These are phyloP conservation scores for Nesoenas mayeri DNA, from an alignment of 2,113 vertebrate genomes.

Conservation along the genomic window DNA sequence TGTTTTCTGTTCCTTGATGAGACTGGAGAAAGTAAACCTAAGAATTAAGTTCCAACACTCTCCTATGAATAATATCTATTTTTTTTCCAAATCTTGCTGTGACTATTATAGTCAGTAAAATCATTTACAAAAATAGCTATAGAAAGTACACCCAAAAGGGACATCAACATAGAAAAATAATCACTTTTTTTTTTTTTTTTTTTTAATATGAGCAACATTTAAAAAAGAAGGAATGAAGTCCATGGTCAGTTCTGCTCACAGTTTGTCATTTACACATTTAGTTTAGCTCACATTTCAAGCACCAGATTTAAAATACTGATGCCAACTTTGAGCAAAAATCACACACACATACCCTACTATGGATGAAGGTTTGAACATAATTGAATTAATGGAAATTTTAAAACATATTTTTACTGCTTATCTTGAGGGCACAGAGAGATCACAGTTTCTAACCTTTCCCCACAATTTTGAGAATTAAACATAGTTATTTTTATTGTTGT, in stretches of 20 bases:
- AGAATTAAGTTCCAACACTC: neutral
- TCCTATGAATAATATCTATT: neutral
- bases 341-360: rapidly evolving
- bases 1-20: neutral
- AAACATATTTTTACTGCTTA: neutral
- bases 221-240: neutral
- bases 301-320: neutral
- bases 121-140: neutral
- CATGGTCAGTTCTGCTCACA: neutral
- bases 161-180: neutral
- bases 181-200: too few relatives aligned
- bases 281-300: neutral
- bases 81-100: neutral
- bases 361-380: neutral
- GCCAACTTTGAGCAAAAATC: neutral
- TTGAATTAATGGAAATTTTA: neutral
- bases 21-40: neutral
- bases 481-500: neutral
- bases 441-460: neutral
- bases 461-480: neutral
- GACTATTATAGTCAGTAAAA: neutral
- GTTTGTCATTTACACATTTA: neutral
- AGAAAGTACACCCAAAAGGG: neutral
- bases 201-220: neutral
- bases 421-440: neutral